Evolutionary conservation across 1,140 invertebrate species (phyloP), one percentile per base, ranked within the genome.

Genomic region (Tetramorium parvispinum): DNA sequence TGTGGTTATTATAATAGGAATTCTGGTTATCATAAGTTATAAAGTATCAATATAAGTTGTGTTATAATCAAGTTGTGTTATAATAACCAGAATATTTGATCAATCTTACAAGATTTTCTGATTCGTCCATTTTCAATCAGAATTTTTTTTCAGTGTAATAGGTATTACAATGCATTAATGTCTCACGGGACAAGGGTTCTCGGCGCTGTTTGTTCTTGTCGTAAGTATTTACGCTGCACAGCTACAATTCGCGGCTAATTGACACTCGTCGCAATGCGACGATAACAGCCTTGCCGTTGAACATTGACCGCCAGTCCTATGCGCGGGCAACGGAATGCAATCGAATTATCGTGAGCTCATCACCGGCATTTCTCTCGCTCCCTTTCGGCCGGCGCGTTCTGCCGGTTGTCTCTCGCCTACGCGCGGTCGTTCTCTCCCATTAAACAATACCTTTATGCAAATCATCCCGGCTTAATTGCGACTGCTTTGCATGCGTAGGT

Each of bases 391-490:
- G 32, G 51, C 63, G 27, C 66, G 32, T 24, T 3, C 37, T 3
- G 68, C 27, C n/a, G 46, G 53, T 57, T 63, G 71, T 78, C 46
- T 78, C 75, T 86, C 63, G 81, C 81, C 73, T 73, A 85, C 82
- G 63, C 89, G 90, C 89, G 88, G 65, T 77, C 85, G 71, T 85
- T 53, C 82, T 71, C 86, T 71, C 78, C 86, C 73, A 86, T 87
- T 86, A 87, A 91, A 92, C 91, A 91, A 92, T 92, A 92, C 88
- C 89, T 87, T 89, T 88, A 92, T 92, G 91, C 89, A 92, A 92
- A 92, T 92, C 75, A 86, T 66, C 37, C 76, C 53, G 63, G 85
- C 88, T 92, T 92, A 91, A 92, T 92, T 92, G 91, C 91, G 85
- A 89, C 87, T 91, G 89, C 89, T 92, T 92, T 91, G 89, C 91